A percentile compares a stretch with the other conserved stretches of the same genome.
Evolutionary conservation across 2,113 vertebrate genomes (phyloP).

Genomic region (Trachemys scripta): DNA sequence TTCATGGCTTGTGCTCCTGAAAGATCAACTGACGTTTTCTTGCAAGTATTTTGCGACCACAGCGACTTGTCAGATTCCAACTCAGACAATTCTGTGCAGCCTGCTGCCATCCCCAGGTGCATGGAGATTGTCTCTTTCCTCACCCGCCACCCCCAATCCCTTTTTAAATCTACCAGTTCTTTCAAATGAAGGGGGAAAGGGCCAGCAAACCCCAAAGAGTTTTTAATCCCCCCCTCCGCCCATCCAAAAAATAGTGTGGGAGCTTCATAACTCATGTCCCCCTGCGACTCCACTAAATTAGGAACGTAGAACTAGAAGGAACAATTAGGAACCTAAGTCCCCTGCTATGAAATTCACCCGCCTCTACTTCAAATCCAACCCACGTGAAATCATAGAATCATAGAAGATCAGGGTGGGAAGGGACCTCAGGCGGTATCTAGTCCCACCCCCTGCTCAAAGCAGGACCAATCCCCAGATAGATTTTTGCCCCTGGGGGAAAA

Average conservation of each 20-base stretch:
- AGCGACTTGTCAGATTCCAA: background rate
- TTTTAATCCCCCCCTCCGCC: background rate
- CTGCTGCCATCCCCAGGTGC: no score
- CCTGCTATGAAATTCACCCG: background rate
- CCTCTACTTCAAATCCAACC: background rate
- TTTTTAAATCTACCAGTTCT: background rate
- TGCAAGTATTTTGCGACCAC: background rate
- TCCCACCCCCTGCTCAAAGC: no score
- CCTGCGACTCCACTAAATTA: background rate
- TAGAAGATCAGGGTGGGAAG: no score
- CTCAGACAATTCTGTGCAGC: background rate
- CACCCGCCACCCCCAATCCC: background rate
- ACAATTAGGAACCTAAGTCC: background rate
- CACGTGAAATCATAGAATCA: background rate
- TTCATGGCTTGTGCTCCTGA: background rate
- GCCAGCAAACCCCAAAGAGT: background rate
- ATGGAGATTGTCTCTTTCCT: no score
- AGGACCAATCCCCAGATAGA: no score
- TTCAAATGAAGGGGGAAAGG: background rate
- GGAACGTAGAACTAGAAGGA: background rate
- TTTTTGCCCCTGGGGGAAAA: background rate
- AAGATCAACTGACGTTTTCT: background rate
- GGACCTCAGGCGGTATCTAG: no score
- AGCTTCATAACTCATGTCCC: background rate
- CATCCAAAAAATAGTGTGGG: background rate